These are phyloP conservation scores for Esox lucius DNA, from an alignment of 2,797 vertebrate genomes.

Conservation along the genomic window DNA sequence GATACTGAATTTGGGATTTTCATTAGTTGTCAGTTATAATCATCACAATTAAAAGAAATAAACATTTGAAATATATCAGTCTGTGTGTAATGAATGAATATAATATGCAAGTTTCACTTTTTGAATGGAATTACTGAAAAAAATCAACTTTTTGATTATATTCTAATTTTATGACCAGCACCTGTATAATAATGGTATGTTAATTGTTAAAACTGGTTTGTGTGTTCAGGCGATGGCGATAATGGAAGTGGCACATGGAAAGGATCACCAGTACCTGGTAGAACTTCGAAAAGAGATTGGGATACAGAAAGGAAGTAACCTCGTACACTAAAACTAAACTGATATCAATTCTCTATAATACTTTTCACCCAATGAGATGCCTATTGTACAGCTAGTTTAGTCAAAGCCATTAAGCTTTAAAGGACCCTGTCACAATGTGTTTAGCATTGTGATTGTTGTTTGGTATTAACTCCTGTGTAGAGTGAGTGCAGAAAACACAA, in stretches of 20 bases:
- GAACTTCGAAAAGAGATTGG: conserved; percentile 86
- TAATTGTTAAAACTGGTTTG: neutral
- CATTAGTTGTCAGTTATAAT: too few relatives aligned
- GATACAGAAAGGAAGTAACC: conserved; percentile 65
- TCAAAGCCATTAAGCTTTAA: conserved; percentile 21
- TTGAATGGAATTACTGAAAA: too few relatives aligned
- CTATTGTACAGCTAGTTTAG: conserved; percentile 26
- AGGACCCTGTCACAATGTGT: conserved; percentile 13
- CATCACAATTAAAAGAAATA: too few relatives aligned
- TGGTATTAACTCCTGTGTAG: neutral
- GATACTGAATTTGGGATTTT: too few relatives aligned
- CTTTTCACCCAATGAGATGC: conserved; percentile 19
- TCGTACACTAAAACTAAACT: neutral
- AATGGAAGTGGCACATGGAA: conserved; percentile 94
- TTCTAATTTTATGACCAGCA: too few relatives aligned
- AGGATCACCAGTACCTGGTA: conserved; percentile 86
- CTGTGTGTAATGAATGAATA: too few relatives aligned
- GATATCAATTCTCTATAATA: conserved; percentile 4
- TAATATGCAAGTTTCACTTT: too few relatives aligned
- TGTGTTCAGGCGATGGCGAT: conserved; percentile 84
- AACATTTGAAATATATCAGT: too few relatives aligned
- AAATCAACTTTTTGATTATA: too few relatives aligned
- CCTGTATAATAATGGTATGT: too few relatives aligned
- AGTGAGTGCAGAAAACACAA: neutral
- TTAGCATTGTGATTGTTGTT: neutral